These are phyloP conservation scores for Glyptemys insculpta DNA, from an alignment of 2,797 vertebrate genomes.

Conservation along the genomic window DNA sequence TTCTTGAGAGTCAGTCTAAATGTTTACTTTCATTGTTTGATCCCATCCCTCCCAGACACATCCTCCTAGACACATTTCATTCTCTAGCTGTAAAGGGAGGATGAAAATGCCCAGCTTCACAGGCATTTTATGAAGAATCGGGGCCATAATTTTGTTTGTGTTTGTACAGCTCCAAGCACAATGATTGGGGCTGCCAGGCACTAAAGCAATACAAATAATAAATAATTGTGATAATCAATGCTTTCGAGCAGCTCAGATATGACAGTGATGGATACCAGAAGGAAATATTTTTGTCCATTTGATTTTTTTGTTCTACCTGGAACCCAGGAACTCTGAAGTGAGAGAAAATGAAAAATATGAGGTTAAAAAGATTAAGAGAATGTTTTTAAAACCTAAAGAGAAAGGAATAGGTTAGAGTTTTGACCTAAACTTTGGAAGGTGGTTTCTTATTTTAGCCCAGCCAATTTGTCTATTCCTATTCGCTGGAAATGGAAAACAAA, in stretches of 20 bases:
- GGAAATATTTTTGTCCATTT: neutral
- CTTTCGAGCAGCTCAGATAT: conserved; percentile 8
- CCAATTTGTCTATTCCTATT: conserved; percentile 24
- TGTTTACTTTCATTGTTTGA: neutral
- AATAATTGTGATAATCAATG: neutral
- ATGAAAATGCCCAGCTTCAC: neutral
- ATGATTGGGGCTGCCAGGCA: neutral
- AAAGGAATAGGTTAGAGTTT: neutral
- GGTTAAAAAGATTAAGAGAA: neutral
- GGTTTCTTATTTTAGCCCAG: conserved; percentile 8
- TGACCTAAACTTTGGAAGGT: conserved; percentile 12
- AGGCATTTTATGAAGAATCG: neutral
- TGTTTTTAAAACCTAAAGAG: conserved; percentile 26
- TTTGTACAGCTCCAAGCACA: neutral
- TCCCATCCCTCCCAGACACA: neutral
- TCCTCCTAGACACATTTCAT: neutral
- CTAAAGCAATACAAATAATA: neutral
- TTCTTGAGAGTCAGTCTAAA: neutral
- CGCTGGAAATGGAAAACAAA: conserved; percentile 38
- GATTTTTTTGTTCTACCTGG: conserved; percentile 10
- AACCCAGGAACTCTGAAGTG: neutral
- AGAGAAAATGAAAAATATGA: neutral
- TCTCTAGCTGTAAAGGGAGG: neutral
- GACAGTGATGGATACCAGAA: neutral
- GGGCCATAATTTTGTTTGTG: neutral